Evolutionary conservation across 2,888 invertebrate genomes (phyloP).

Genomic region (Lingula anatina): DNA sequence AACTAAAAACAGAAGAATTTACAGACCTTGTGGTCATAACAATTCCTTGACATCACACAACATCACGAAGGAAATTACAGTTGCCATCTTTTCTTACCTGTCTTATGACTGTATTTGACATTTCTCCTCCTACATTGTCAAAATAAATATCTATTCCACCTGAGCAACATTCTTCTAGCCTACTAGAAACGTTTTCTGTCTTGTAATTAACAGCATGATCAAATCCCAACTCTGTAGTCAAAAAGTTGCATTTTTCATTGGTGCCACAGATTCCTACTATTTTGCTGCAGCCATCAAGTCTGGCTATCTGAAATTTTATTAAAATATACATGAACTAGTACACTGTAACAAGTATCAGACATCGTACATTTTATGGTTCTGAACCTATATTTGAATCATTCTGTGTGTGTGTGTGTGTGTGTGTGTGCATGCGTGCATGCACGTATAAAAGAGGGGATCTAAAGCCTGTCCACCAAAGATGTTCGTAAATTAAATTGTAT

Average conservation of each 20-base stretch:
- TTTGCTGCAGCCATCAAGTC: conserved; percentile 33
- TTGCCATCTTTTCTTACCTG: conserved; percentile 36
- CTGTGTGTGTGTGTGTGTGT: too few species aligned
- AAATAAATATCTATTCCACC: conserved; percentile 51
- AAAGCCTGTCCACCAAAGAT: too few species aligned
- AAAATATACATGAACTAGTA: conserved; percentile 1
- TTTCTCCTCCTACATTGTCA: conserved; percentile 53
- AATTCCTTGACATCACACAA: too few species aligned
- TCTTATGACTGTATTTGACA: conserved; percentile 47
- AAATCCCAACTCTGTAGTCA: conserved; percentile 42
- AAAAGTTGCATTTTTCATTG: conserved; percentile 40
- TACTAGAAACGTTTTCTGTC: conserved; percentile 30
- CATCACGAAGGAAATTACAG: too few species aligned
- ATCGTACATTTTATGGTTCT: background rate
- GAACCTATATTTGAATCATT: background rate
- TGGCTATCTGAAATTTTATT: conserved; percentile 39
- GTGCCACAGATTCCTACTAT: conserved; percentile 53
- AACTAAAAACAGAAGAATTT: too few species aligned
- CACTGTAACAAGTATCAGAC: background rate
- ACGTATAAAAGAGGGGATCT: too few species aligned
- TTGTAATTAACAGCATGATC: conserved; percentile 50
- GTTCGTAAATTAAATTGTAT: too few species aligned
- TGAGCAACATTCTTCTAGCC: conserved; percentile 36
- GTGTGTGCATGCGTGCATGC: too few species aligned
- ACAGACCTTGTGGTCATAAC: too few species aligned